Percentiles rank a stretch among this genome's conserved stretches.
phyloP scores from a whole-genome alignment of 92 coral and sea anemone species.

The Bergia puertoricense region DNA sequence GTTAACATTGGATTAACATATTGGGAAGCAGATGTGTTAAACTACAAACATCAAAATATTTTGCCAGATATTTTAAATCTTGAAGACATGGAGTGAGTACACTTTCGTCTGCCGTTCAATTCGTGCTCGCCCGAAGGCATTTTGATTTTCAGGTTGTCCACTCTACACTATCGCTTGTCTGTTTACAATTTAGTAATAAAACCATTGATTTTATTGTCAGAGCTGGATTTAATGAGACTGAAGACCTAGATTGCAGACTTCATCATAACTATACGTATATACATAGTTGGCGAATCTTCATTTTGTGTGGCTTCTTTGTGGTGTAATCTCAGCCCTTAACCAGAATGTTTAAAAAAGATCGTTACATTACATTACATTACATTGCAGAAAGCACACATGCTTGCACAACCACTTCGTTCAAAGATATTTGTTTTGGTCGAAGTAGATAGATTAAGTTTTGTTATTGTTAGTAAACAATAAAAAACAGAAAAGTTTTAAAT shows the following conservation, averaged over 20 bases:
- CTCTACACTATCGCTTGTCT: not conserved
- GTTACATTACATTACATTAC: not conserved
- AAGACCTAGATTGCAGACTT: too few relatives aligned
- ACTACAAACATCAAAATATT: conserved; percentile 4
- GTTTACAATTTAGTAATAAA: not conserved
- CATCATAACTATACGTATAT: too few relatives aligned
- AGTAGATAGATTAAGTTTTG: not conserved
- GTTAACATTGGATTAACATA: conserved; percentile 1
- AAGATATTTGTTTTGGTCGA: not conserved
- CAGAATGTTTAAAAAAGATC: too few relatives aligned
- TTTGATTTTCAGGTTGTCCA: not conserved
- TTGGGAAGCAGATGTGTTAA: not conserved
- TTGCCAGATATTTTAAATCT: conserved; percentile 6
- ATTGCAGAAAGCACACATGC: not conserved
- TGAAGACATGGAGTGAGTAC: not conserved
- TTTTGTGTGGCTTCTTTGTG: not conserved
- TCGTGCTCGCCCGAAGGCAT: not conserved
- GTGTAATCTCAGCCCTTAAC: not conserved
- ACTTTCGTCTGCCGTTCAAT: not conserved
- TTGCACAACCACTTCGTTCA: not conserved
- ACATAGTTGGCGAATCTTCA: not conserved
- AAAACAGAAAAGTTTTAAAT: too few relatives aligned
- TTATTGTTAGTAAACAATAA: too few relatives aligned
- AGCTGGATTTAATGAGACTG: not conserved
- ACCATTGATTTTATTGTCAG: not conserved